Conservation (phyloP, 2,888 invertebrate species). For the Andrena minutula region DNA sequence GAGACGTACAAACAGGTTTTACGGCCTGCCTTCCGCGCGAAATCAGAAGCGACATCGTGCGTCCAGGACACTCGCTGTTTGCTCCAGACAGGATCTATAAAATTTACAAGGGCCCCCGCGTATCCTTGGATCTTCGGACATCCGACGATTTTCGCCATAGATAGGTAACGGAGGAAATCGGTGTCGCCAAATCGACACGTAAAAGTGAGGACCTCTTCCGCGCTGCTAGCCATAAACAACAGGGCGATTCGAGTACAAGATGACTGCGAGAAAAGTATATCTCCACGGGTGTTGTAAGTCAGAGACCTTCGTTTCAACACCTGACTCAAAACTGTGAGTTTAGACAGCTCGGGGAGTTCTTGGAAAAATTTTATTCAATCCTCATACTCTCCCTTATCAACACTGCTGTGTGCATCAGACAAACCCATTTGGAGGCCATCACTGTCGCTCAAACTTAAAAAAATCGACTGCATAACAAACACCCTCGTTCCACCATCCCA, state of each 20-base stretch:
- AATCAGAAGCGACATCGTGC: constrained; percentile 57
- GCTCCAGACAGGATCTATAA: constrained; percentile 49
- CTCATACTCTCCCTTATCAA: no score
- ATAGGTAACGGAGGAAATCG: constrained; percentile 13
- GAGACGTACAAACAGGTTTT: constrained; percentile 65
- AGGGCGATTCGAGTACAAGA: not conserved
- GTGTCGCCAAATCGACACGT: not conserved
- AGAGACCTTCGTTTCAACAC: no score
- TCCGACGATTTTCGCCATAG: constrained; percentile 12
- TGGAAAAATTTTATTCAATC: no score
- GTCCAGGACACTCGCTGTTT: constrained; percentile 40
- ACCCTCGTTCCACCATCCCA: no score
- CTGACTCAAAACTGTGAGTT: no score
- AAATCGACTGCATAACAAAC: no score
- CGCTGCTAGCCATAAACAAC: not conserved
- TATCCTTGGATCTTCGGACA: not conserved
- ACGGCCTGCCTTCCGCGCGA: constrained; percentile 52
- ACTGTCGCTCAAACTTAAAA: no score
- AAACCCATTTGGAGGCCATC: no score
- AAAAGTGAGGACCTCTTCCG: no score
- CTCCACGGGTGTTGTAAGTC: no score
- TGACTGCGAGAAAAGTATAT: not conserved
- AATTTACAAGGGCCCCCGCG: constrained; percentile 33
- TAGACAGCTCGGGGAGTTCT: no score
- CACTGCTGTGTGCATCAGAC: no score